Evolutionary conservation across 2,888 invertebrate genomes (phyloP).

Genomic region (Silvanus unidentatus): DNA sequence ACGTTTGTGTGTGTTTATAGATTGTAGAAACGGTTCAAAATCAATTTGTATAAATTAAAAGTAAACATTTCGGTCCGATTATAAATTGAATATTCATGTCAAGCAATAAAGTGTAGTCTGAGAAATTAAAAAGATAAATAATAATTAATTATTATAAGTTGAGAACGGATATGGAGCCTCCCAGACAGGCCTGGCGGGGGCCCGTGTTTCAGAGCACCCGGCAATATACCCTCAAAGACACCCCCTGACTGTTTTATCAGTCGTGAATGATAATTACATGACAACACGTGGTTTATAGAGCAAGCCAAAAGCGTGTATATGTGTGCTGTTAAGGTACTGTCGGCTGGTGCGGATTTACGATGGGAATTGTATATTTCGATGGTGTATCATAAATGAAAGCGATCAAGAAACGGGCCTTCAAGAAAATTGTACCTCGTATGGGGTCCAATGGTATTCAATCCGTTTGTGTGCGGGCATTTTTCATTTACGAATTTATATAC

Average conservation of each 20-base stretch:
- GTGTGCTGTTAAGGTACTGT: slow-evolving; percentile 3
- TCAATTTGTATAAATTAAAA: no score
- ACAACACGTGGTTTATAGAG: slow-evolving; percentile 44
- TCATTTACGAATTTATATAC: not conserved
- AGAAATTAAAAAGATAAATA: slow-evolving; percentile 31
- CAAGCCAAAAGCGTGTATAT: slow-evolving; percentile 23
- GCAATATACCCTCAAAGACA: slow-evolving; percentile 38
- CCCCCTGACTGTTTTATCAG: slow-evolving; percentile 43
- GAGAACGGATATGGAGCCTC: slow-evolving; percentile 33
- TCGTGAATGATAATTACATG: slow-evolving; percentile 45
- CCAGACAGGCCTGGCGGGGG: slow-evolving; percentile 38
- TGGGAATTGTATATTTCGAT: slow-evolving; percentile 23
- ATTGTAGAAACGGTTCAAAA: no score
- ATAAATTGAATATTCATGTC: not conserved
- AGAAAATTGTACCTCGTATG: slow-evolving; percentile 16
- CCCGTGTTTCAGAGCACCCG: slow-evolving; percentile 44
- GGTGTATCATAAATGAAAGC: slow-evolving; percentile 5
- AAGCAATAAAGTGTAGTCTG: no score
- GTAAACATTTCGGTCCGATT: no score
- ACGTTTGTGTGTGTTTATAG: no score
- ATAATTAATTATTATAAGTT: slow-evolving; percentile 25
- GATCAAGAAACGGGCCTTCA: slow-evolving; percentile 16
- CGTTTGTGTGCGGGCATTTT: not conserved
- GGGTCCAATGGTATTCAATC: slow-evolving; percentile 13
- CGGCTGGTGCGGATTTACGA: slow-evolving; percentile 25